A percentile compares a stretch with the other conserved stretches of the same genome.
Conservation (phyloP, 2,113 vertebrate species). For the Microtus montanus region DNA sequence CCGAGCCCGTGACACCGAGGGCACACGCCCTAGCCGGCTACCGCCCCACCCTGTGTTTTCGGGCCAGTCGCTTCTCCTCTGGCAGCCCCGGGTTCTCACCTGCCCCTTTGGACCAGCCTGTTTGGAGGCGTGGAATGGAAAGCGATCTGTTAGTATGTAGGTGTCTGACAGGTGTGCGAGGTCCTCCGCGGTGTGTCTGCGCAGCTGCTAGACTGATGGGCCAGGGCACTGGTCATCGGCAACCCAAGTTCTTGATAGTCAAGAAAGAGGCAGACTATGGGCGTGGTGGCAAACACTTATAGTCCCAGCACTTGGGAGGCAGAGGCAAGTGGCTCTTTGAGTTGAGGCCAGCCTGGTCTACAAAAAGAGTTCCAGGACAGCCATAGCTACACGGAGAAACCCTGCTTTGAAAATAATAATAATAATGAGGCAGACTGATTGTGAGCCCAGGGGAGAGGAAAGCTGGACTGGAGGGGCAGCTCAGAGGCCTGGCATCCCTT, state of each 20-base stretch:
- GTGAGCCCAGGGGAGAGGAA: not conserved
- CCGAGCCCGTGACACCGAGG: not conserved
- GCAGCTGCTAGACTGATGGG: not conserved
- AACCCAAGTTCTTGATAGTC: not conserved
- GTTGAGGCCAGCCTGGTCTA: not conserved
- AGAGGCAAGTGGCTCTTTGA: not conserved
- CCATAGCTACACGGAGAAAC: not conserved
- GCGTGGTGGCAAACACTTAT: not conserved
- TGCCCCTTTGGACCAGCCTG: not conserved
- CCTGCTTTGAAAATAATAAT: not conserved
- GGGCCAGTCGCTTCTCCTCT: constrained; percentile 38
- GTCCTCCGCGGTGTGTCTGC: not conserved
- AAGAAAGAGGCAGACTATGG: not conserved
- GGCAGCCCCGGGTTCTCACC: not conserved
- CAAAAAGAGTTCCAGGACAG: not conserved
- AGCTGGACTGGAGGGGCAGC: not conserved
- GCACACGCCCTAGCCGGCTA: not conserved
- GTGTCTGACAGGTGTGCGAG: not conserved
- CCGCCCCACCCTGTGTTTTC: not conserved
- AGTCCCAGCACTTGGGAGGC: not conserved
- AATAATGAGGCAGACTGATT: not conserved
- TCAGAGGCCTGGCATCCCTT: not conserved
- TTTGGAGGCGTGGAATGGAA: not conserved
- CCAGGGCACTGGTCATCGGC: not conserved
- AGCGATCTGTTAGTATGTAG: not conserved